Evolutionary conservation across 2,113 vertebrate species (phyloP).

Genomic region (Pollimyrus isidori): DNA sequence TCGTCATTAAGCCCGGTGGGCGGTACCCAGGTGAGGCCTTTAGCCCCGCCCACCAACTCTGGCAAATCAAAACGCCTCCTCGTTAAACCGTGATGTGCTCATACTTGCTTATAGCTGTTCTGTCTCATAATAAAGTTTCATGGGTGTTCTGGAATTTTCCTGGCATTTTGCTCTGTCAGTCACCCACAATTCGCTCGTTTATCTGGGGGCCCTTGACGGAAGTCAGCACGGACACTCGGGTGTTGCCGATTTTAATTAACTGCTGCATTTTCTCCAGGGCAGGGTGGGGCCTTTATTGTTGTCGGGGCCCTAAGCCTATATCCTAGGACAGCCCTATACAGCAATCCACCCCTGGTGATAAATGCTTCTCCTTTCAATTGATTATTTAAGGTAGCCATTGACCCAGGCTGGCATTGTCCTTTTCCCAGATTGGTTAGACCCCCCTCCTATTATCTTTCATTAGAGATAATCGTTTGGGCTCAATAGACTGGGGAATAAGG

Average conservation of each 20-base stretch:
- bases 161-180: background rate
- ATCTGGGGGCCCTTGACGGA: background rate
- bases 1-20: conserved; percentile 79
- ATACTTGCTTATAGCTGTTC: background rate
- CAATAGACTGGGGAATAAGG: background rate
- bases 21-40: conserved; percentile 63
- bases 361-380: background rate
- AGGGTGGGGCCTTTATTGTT: background rate
- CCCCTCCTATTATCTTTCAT: background rate
- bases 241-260: background rate
- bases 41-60: background rate
- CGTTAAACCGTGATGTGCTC: background rate
- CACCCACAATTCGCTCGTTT: background rate
- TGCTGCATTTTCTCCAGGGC: background rate
- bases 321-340: background rate
- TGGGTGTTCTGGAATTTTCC: background rate
- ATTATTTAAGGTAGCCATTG: background rate
- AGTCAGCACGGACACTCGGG: background rate
- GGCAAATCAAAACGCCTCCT: background rate
- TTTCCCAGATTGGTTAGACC: background rate
- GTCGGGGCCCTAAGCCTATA: background rate
- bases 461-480: background rate
- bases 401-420: background rate
- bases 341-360: background rate
- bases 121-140: background rate